Base-by-base conservation (phyloP, 2,113 vertebrate species). In the Calonectris borealis region DNA sequence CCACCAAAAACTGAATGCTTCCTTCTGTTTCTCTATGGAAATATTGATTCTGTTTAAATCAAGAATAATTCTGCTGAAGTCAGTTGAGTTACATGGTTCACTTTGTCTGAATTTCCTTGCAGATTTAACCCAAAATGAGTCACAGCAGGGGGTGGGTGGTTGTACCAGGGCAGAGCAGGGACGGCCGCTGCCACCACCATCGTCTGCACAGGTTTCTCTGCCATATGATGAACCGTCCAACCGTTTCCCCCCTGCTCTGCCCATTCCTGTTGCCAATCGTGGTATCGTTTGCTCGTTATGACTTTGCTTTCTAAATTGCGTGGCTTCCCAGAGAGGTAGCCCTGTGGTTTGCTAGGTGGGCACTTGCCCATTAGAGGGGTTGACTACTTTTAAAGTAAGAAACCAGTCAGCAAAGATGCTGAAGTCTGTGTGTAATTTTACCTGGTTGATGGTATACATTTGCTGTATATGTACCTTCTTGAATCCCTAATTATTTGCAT, bases 21-120 rank as follows among this genome's bases (percentile, higher is more conserved):
- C 77, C 31, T 94, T 83, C 70, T 82, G 49, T 60, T 80, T 89
- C 62, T 96, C 42, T 90, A 2, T 48, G n/a, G 75, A 87, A 95
- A 90, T 93, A 91, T 2, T 94, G 84, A 95, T 93, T 90, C 66
- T 81, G 13, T 69, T 77, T 77, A 55, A 64, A 83, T 75, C 70
- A 70, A 73, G 54, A 54, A 27, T 69, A 26, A 61, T 83, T 92
- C 90, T 80, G 6, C 42, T 86, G 84, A 83, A 91, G 49, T 83
- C 86, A 61, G 0, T 76, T 68, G 73, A 86, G 42, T 83, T 91
- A 71, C 24, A 7, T 36, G 38, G 16, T 66, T 61, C 21, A 9
- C 38, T 93, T 90, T 77, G 57, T 92, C 48, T 88, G 70, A 72
- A 52, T 72, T 91, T 90, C 73, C 19, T n/a, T 61, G 51, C n/a